Conservation (phyloP, 2,888 invertebrate genomes). For the Lasiommata megera region DNA sequence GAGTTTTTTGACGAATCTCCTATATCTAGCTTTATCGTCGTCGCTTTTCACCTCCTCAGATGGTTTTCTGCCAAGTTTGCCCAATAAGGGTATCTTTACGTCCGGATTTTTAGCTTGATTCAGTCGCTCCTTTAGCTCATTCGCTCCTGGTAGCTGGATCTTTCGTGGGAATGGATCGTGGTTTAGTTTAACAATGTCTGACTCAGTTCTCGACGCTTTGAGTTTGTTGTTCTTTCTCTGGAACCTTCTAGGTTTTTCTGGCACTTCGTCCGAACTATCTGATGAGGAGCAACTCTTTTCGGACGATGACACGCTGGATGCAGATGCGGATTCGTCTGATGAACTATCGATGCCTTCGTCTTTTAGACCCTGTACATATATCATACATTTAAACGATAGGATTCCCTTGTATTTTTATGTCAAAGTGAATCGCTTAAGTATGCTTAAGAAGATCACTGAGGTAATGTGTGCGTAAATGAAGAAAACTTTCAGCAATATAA, state of each 20-base stretch:
- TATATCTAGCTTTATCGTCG: conserved; percentile 54
- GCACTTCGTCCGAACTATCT: conserved; percentile 68
- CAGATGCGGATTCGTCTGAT: conserved; percentile 70
- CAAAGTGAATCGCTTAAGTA: too few species aligned
- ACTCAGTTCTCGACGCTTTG: conserved; percentile 70
- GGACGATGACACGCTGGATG: conserved; percentile 70
- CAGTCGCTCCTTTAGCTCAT: conserved; percentile 51
- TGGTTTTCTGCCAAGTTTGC: conserved; percentile 61
- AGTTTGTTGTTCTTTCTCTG: conserved; percentile 69
- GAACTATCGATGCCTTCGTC: conserved; percentile 80
- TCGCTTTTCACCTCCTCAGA: conserved; percentile 58
- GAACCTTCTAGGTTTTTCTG: conserved; percentile 61
- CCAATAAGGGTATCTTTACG: conserved; percentile 59
- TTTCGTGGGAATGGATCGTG: conserved; percentile 53
- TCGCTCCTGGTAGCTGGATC: conserved; percentile 51
- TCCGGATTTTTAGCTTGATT: conserved; percentile 60
- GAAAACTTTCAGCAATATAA: too few species aligned
- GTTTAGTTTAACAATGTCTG: conserved; percentile 56
- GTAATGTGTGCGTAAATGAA: too few species aligned
- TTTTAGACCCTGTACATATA: conserved; percentile 66
- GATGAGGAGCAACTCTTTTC: conserved; percentile 76
- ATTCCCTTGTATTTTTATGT: too few species aligned
- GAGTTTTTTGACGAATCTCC: conserved; percentile 56
- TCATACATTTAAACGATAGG: neutral
- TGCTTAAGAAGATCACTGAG: too few species aligned